Evolutionary conservation across 2,888 invertebrate genomes (phyloP), one percentile per base, ranked within the genome.

Genomic region (Pecten maximus): DNA sequence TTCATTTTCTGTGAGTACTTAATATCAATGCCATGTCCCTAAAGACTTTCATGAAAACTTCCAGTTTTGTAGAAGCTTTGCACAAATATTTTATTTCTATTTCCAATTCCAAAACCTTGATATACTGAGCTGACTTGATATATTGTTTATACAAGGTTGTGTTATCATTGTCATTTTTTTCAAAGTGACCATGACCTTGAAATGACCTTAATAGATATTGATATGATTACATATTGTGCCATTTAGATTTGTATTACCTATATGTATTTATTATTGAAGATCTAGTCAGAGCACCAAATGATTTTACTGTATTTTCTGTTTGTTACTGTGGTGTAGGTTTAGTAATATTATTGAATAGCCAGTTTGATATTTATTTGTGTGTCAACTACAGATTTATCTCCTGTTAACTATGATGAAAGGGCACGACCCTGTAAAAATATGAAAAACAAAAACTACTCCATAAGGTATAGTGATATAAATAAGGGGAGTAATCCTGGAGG

Each of bases 191-290:
- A 0, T 35, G 74, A 74, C 54, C 54, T 54, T 54, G 54, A 54
- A 19, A 54, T 74, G 28, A 74, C 35, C 74, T 35, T 60, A 60
- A 28, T 1, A 60, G 28, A 74, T 74, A 23, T 74, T 74, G 74
- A 28, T 74, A 28, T 35, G 35, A 74, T 74, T 74, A 74, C 74
- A 8, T 74, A 74, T 74, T 74, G 74, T 74, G 74, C 74, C 74
- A 74, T 74, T 28, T 35, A 74, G 74, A 74, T 74, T 74, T 74
- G 28, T 74, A 74, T 74, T 28, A 74, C 28, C 10, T 74, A 74
- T 35, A 74, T 35, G 35, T 74, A 60, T 74, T 74, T 35, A 74
- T 74, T 74, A 74, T 74, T 74, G 35, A 28, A 74, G 74, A 74
- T 74, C 74, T 74, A 74, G 74, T 74, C 54, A 54, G 23, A 54